phyloP scores from a whole-genome alignment of 2,113 vertebrate genomes.

The Corythaixoides concolor region DNA sequence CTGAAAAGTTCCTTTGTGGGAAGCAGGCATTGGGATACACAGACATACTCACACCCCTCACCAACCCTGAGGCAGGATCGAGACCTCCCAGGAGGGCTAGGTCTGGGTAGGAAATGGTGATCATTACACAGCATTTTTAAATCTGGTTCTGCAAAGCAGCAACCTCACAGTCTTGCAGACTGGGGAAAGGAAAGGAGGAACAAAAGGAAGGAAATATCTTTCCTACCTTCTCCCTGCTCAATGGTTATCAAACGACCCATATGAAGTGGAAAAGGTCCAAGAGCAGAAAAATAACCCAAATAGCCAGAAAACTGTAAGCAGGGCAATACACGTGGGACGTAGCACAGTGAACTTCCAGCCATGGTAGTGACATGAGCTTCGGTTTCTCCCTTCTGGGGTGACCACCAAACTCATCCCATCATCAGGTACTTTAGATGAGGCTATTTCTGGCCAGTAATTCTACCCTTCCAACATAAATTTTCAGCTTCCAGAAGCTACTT shows the following conservation, averaged over 20 bases:
- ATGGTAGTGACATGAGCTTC: background rate
- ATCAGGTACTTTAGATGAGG: background rate
- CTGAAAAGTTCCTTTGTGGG: background rate
- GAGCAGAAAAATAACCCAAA: background rate
- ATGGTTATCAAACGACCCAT: background rate
- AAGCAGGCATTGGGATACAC: background rate
- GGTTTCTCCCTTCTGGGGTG: background rate
- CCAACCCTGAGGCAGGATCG: accelerated
- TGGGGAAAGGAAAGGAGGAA: background rate
- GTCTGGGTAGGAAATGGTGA: background rate
- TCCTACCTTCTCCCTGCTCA: background rate
- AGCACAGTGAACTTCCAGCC: background rate
- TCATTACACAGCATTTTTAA: background rate
- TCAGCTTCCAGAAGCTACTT: background rate
- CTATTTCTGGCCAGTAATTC: background rate
- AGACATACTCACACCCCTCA: background rate
- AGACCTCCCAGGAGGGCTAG: background rate
- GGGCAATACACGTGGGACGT: accelerated
- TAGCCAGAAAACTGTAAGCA: background rate
- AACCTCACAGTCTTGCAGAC: background rate
- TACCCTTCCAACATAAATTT: background rate
- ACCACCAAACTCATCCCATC: background rate
- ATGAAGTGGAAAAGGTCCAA: background rate
- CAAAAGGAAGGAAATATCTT: background rate
- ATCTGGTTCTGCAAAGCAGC: background rate